Evolutionary conservation across 2,113 vertebrate genomes (phyloP), one percentile per base, ranked within the genome.

Genomic region (Cyphotilapia sp.): DNA sequence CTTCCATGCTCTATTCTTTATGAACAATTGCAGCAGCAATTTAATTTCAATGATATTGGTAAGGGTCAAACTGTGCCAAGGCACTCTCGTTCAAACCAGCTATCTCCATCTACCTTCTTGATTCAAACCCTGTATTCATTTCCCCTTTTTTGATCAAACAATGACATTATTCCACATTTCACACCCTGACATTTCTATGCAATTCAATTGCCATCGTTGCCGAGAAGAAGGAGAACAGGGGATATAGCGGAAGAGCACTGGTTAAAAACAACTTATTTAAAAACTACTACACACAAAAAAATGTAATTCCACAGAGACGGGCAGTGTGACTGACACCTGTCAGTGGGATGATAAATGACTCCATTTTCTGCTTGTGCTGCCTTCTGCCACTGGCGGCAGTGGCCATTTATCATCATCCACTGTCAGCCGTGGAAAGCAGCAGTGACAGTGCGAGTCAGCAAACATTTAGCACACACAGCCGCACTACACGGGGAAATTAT

Each of bases 401-500:
- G 98, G 98, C 98, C 99, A 99, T 99, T 99, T 98, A 99, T 99
- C 98, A 99, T 99, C 98, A 98, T 99, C 98, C 97, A 94, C 98
- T 99, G 98, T 99, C 98, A 99, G 98, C 97, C 95, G 96, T 97
- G 97, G 98, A 98, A 98, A 99, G 97, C 97, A 87, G 97, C 98
- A 97, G 97, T 98, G 99, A 99, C 99, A 99, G 98, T 98, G 97
- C 98, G 97, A 99, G 99, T 99, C 99, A 99, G 98, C 98, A 99
- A 99, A 99, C 99, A 99, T 99, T 99, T 99, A 99, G 99, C 99
- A 98, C 98, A 98, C 97, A 96, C 98, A 98, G 97, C 98, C 97
- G 97, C 96, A 97, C 98, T 98, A 98, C 98, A 98, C 97, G 87
- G 98, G 98, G 98, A 99, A 99, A 99, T 99, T 98, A 99, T 99